phyloP scores from a whole-genome alignment of 1,140 invertebrate species.

The Papilio helenus region DNA sequence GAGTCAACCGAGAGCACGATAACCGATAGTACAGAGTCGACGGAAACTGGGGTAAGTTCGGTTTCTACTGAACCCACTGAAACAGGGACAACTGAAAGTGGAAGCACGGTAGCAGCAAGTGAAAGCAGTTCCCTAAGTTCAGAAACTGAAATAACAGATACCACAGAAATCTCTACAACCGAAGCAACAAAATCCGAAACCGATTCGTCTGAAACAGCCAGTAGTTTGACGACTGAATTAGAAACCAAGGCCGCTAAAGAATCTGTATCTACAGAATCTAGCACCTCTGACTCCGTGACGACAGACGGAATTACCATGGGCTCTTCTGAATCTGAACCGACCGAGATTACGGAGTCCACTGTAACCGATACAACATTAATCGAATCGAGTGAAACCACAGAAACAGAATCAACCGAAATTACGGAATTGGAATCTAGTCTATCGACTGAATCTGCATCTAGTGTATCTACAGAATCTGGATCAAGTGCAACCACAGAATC shows the following conservation, averaged over 20 bases:
- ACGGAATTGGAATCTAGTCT: conserved; percentile 30
- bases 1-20: neutral
- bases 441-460: conserved; percentile 39
- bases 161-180: conserved; percentile 38
- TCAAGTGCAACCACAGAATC: conserved; percentile 42
- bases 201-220: conserved; percentile 28
- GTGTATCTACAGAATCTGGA: conserved; percentile 42
- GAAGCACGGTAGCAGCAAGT: conserved; percentile 37
- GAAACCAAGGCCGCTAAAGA: conserved; percentile 35
- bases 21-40: neutral
- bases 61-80: neutral
- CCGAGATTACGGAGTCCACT: conserved; percentile 42
- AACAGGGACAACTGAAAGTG: neutral
- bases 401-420: conserved; percentile 29
- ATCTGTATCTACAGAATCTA: conserved; percentile 33
- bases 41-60: conserved; percentile 3
- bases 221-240: conserved; percentile 37
- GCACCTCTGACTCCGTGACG: neutral
- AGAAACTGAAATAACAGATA: conserved; percentile 40
- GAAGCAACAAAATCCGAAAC: conserved; percentile 35
- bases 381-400: conserved; percentile 32
- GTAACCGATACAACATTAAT: conserved; percentile 40
- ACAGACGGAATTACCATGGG: conserved; percentile 31
- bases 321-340: conserved; percentile 42
- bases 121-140: conserved; percentile 45